These are phyloP conservation scores for Trematocara unimaculatum DNA, from an alignment of 2,113 vertebrate genomes.

Conservation along the genomic window DNA sequence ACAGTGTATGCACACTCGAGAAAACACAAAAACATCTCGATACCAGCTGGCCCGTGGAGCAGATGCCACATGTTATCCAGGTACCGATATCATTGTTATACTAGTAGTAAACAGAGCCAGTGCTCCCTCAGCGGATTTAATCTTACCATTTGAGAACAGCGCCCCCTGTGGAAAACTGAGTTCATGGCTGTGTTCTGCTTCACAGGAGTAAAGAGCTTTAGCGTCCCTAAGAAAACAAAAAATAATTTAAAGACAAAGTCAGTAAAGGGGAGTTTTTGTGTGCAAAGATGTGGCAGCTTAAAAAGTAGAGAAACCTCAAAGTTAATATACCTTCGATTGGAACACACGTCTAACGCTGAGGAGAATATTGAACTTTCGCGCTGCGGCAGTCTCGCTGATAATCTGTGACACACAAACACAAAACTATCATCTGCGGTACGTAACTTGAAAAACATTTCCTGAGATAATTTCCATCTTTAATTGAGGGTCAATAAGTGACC, in stretches of 20 bases:
- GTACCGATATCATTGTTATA: background rate
- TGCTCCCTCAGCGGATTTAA: background rate
- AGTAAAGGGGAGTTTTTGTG: background rate
- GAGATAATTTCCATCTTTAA: background rate
- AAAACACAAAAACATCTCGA: background rate
- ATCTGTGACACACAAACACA: constrained; percentile 71
- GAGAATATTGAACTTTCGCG: constrained; percentile 85
- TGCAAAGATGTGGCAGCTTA: background rate
- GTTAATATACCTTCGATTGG: constrained; percentile 57
- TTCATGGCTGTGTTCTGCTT: constrained; percentile 92
- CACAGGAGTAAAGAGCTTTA: constrained; percentile 94
- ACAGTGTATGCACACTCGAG: background rate
- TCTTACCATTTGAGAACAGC: constrained; percentile 88
- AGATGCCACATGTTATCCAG: background rate
- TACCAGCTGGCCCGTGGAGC: background rate
- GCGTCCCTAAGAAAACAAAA: constrained; percentile 79
- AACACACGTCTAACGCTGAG: constrained; percentile 74
- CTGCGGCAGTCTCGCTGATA: constrained; percentile 79
- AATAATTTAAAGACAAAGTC: background rate
- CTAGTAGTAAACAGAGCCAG: background rate
- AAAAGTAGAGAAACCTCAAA: background rate
- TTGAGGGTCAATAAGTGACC: background rate
- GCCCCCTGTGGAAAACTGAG: constrained; percentile 96
- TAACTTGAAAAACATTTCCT: background rate
- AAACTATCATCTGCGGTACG: background rate